Evolutionary conservation across 2,113 vertebrate species (phyloP).

Genomic region (Strigops habroptila): DNA sequence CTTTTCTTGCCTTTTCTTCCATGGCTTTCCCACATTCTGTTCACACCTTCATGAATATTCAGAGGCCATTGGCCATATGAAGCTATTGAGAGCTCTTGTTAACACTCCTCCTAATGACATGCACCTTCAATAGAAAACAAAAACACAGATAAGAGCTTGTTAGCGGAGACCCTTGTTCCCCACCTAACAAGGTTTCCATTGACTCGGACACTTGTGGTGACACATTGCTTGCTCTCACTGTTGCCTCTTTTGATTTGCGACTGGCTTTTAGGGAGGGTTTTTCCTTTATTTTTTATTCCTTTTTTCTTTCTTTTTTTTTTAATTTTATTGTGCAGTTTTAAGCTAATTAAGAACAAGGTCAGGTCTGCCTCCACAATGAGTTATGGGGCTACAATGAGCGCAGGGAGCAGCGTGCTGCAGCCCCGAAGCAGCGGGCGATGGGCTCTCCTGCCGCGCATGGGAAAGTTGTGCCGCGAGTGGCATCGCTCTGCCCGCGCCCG

Average conservation of each 20-base stretch:
- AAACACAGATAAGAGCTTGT: constrained; percentile 68
- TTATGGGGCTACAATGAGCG: not conserved
- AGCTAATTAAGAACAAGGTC: constrained; percentile 59
- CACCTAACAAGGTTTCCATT: constrained; percentile 68
- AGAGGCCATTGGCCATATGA: constrained; percentile 53
- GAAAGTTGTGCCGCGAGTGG: not conserved
- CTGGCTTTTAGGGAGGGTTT: not conserved
- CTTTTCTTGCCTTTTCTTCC: constrained; percentile 51
- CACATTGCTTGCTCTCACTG: constrained; percentile 59
- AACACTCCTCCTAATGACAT: constrained; percentile 64
- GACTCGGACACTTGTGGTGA: constrained; percentile 63
- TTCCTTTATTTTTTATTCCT: not conserved
- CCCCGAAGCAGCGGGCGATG: not conserved
- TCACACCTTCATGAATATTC: constrained; percentile 72
- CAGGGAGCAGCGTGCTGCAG: not conserved
- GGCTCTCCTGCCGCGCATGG: not conserved
- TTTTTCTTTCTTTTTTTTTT: not conserved
- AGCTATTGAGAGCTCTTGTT: constrained; percentile 64
- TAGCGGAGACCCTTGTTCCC: constrained; percentile 51
- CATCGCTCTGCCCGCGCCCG: not conserved
- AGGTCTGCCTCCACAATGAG: not conserved
- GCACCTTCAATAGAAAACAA: constrained; percentile 65
- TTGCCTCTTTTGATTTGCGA: constrained; percentile 53
- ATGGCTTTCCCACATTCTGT: constrained; percentile 65
- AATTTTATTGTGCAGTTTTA: constrained; percentile 15